phyloP scores from a whole-genome alignment of 2,797 vertebrate species.

The Masticophis lateralis region DNA sequence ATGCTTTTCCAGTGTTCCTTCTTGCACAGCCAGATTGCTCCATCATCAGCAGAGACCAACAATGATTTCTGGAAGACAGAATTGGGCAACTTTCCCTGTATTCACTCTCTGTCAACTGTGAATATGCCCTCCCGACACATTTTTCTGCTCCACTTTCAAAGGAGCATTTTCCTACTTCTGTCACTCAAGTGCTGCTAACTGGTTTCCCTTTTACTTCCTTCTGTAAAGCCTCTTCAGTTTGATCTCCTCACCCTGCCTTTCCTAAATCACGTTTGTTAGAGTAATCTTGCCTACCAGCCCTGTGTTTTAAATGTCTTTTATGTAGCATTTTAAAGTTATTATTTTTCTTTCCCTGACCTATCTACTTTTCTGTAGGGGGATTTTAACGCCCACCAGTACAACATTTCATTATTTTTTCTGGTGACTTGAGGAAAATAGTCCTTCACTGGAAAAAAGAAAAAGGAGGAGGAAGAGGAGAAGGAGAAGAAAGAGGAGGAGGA shows the following conservation, averaged over 20 bases:
- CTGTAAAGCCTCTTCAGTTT: neutral
- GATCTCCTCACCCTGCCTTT: neutral
- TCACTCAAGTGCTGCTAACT: neutral
- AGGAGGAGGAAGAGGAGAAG: too few species aligned
- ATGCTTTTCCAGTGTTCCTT: neutral
- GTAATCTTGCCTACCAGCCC: neutral
- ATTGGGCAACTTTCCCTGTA: neutral
- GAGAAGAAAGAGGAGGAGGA: too few species aligned
- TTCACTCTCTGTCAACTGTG: neutral
- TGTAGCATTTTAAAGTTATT: neutral
- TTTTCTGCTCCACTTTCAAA: neutral
- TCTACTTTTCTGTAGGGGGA: neutral
- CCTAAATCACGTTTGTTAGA: neutral
- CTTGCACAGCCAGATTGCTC: neutral
- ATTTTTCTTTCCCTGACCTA: neutral
- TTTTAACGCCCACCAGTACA: neutral
- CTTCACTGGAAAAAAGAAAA: neutral
- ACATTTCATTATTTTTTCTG: neutral
- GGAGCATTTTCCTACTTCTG: neutral
- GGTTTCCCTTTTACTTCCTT: neutral
- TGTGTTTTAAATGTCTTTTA: neutral
- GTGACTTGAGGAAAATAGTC: neutral
- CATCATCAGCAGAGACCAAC: neutral
- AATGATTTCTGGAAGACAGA: neutral
- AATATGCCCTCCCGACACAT: neutral